Conservation (phyloP, 2,888 invertebrate species). For the Dicyrtomina minuta region DNA sequence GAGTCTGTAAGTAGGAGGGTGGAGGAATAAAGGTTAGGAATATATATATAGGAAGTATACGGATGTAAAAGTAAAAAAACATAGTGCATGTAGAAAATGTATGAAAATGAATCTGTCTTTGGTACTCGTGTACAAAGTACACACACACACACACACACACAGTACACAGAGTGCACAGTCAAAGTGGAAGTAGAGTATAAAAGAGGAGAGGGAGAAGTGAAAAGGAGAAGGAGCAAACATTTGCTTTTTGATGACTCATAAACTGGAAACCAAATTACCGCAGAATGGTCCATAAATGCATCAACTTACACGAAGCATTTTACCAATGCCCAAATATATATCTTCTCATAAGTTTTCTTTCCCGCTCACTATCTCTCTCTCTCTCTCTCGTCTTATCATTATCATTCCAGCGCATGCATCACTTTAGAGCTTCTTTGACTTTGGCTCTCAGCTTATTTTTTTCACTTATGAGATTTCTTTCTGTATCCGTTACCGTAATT, state of each 20-base stretch:
- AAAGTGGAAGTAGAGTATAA: not conserved
- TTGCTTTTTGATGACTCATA: constrained; percentile 38
- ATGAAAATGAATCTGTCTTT: too few species aligned
- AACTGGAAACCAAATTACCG: constrained; percentile 34
- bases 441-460: not conserved
- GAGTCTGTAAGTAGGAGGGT: too few species aligned
- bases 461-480: constrained; percentile 2
- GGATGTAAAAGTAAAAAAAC: too few species aligned
- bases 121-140: too few species aligned
- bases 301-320: constrained; percentile 30
- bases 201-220: not conserved
- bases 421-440: not conserved
- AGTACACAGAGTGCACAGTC: too few species aligned
- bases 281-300: constrained; percentile 38
- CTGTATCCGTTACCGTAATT: not conserved
- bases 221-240: constrained; percentile 23
- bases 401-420: not conserved
- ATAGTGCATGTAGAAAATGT: too few species aligned
- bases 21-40: too few species aligned
- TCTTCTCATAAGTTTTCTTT: not conserved
- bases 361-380: not conserved
- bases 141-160: too few species aligned
- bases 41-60: too few species aligned
- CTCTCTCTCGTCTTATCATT: not conserved
- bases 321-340: constrained; percentile 19